Percentiles rank a stretch among this genome's conserved stretches.
Evolutionary conservation across 2,113 vertebrate species (phyloP).

Genomic region (Brachyhypopomus occidentalis): DNA sequence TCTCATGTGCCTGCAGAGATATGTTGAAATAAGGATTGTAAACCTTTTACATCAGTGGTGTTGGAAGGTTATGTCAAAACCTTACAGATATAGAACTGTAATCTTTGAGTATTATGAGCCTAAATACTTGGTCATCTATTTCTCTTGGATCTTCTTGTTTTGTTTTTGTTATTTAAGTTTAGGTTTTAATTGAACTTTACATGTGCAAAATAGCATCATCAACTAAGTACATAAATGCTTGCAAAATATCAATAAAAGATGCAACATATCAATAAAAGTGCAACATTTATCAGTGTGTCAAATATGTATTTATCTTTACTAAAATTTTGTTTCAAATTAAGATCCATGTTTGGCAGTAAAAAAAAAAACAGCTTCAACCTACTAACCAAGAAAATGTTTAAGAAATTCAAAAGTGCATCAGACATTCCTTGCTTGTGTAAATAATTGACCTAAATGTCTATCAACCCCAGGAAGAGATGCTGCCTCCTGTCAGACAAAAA

Average conservation of each 20-base stretch:
- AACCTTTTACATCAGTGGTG: slow-evolving; percentile 1
- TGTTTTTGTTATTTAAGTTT: slow-evolving; percentile 39
- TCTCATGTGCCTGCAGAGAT: not conserved
- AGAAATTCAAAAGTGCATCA: not conserved
- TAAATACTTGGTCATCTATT: not conserved
- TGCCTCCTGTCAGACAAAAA: slow-evolving; percentile 59
- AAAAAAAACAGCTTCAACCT: not conserved
- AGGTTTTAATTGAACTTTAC: slow-evolving; percentile 32
- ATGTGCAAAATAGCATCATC: slow-evolving; percentile 13
- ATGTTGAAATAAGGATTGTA: slow-evolving; percentile 22
- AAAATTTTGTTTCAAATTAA: not conserved
- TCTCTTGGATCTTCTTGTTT: not conserved
- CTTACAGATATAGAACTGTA: not conserved
- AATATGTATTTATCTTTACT: not conserved
- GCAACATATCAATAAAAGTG: slow-evolving; percentile 73
- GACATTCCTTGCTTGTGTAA: slow-evolving; percentile 30
- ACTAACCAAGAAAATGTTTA: not conserved
- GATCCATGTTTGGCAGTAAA: not conserved
- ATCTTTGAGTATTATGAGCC: slow-evolving; percentile 5
- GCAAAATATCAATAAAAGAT: slow-evolving; percentile 75
- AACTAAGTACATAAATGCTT: slow-evolving; percentile 61
- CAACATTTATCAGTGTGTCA: slow-evolving; percentile 23
- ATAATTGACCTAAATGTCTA: slow-evolving; percentile 59
- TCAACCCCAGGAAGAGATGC: slow-evolving; percentile 54
- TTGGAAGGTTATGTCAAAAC: not conserved